A percentile compares a stretch with the other conserved stretches of the same genome.
Conservation (phyloP, 2,888 invertebrate species). For the Cosmorhoe ocellata region DNA sequence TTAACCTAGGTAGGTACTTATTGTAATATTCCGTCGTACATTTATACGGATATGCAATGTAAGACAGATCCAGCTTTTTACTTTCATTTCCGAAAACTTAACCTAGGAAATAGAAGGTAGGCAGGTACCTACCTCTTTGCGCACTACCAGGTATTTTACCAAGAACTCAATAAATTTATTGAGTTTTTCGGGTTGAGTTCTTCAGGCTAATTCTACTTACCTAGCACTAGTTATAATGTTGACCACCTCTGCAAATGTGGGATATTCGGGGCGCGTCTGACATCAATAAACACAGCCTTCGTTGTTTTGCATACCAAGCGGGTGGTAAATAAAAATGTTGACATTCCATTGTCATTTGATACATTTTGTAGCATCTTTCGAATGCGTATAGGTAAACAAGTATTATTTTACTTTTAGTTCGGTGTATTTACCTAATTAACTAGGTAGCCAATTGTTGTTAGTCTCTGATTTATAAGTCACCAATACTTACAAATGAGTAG, state of each 20-base stretch:
- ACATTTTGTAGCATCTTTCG: neutral
- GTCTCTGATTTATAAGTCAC: constrained; percentile 7
- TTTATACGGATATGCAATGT: too few relatives aligned
- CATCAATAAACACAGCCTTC: constrained; percentile 73
- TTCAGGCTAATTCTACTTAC: too few relatives aligned
- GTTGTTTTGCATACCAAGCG: constrained; percentile 48
- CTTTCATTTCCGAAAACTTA: neutral
- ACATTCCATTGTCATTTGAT: constrained; percentile 35
- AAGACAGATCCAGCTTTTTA: too few relatives aligned
- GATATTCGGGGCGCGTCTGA: constrained; percentile 68
- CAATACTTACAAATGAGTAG: too few relatives aligned
- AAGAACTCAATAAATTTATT: too few relatives aligned
- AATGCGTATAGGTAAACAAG: too few relatives aligned
- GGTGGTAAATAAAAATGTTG: constrained; percentile 43
- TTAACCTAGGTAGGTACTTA: too few relatives aligned
- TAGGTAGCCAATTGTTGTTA: constrained; percentile 6
- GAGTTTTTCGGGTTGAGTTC: too few relatives aligned
- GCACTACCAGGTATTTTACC: too few relatives aligned
- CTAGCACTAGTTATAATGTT: constrained; percentile 20
- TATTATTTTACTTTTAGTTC: too few relatives aligned
- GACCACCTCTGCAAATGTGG: constrained; percentile 28
- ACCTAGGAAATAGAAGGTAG: neutral
- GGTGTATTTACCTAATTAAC: too few relatives aligned
- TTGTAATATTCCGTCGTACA: too few relatives aligned
- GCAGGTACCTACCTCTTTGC: neutral